These are phyloP conservation scores for Taphrorychus bicolor DNA, from an alignment of 2,888 invertebrate species.

Conservation along the genomic window DNA sequence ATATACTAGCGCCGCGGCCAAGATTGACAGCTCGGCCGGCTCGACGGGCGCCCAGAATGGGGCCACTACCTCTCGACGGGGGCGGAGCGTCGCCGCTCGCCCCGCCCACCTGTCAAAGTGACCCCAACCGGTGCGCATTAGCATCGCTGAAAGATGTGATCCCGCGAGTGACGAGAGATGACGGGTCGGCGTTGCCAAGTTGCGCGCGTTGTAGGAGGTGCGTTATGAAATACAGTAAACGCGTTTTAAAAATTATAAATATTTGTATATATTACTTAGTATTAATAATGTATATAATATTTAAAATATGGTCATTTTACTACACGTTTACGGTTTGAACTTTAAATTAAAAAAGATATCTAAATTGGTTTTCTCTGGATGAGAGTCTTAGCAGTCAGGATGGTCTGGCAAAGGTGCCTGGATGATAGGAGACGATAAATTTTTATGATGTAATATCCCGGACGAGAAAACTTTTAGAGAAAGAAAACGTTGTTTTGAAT, in stretches of 20 bases:
- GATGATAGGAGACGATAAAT: conserved; percentile 18
- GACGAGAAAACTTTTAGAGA: background rate
- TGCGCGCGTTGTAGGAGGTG: background rate
- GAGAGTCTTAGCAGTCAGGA: background rate
- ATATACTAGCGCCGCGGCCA: background rate
- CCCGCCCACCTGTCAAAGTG: conserved; percentile 60
- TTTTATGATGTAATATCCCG: conserved; percentile 19
- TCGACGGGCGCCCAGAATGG: conserved; percentile 51
- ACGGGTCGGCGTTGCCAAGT: conserved; percentile 43
- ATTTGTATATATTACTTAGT: background rate
- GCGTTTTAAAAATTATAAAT: background rate
- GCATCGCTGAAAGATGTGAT: conserved; percentile 44
- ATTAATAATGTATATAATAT: background rate
- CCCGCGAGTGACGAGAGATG: conserved; percentile 57
- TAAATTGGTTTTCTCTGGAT: background rate
- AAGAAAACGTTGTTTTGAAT: too few species aligned
- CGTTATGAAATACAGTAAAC: too few species aligned
- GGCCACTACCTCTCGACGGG: conserved; percentile 47
- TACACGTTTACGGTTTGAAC: background rate
- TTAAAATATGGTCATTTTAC: background rate
- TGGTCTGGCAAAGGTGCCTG: conserved; percentile 10
- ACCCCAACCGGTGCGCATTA: conserved; percentile 58
- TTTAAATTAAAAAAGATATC: background rate
- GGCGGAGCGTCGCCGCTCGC: conserved; percentile 35
- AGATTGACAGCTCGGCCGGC: conserved; percentile 48